These are phyloP conservation scores for Notamacropus eugenii DNA, from an alignment of 2,797 vertebrate species.

Conservation along the genomic window DNA sequence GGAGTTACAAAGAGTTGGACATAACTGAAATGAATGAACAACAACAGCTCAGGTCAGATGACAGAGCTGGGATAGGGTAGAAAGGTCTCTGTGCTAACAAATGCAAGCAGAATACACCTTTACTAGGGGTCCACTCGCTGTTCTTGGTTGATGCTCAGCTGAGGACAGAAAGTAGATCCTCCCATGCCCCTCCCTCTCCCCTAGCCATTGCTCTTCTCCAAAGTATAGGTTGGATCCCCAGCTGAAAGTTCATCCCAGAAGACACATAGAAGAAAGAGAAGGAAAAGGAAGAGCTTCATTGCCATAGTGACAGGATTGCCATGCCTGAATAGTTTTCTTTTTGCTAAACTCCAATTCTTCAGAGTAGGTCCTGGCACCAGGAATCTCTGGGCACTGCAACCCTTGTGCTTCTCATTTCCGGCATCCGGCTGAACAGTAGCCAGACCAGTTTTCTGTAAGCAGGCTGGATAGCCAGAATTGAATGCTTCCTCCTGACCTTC, in stretches of 20 bases:
- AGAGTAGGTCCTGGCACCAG: constrained; percentile 56
- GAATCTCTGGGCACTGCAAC: constrained; percentile 56
- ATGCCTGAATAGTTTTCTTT: constrained; percentile 73
- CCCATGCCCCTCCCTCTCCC: background rate
- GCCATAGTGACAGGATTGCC: constrained; percentile 69
- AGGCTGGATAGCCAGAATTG: constrained; percentile 59
- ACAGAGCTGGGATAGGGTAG: constrained; percentile 32
- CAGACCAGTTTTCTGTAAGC: constrained; percentile 68
- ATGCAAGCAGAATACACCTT: constrained; percentile 17
- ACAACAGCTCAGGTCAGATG: constrained; percentile 32
- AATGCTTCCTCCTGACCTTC: constrained; percentile 70
- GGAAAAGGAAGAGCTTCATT: constrained; percentile 41
- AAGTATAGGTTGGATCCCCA: constrained; percentile 45
- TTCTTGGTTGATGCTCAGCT: background rate
- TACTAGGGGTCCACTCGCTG: background rate
- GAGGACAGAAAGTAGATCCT: background rate
- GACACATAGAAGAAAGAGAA: constrained; percentile 34
- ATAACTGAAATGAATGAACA: background rate
- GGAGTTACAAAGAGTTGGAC: background rate
- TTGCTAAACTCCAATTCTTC: constrained; percentile 69
- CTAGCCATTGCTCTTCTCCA: background rate
- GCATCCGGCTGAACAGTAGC: constrained; percentile 70
- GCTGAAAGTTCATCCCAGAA: constrained; percentile 66
- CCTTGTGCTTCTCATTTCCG: constrained; percentile 64
- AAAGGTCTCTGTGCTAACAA: background rate